Conservation (phyloP, 2,113 vertebrate species). For the Penelope pileata region DNA sequence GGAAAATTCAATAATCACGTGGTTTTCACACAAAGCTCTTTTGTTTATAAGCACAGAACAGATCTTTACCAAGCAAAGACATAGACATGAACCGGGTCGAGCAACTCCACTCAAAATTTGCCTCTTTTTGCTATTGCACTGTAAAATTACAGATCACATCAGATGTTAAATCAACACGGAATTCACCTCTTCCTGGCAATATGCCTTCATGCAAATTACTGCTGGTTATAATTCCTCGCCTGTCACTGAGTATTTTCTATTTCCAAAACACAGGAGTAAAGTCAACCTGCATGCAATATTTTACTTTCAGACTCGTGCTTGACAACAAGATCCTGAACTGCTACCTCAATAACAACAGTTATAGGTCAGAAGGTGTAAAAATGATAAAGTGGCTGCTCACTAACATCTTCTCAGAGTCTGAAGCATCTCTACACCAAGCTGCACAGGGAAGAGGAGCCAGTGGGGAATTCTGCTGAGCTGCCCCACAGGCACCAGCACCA, state of each 20-base stretch:
- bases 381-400: not conserved
- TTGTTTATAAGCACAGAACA: not conserved
- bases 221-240: constrained; percentile 9
- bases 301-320: not conserved
- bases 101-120: not conserved
- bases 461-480: not conserved
- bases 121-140: not conserved
- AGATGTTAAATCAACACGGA: not conserved
- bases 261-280: not conserved
- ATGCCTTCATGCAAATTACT: constrained; percentile 6
- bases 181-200: constrained; percentile 29
- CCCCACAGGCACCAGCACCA: not conserved
- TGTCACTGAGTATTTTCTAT: not conserved
- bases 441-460: not conserved
- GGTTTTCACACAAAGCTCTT: not conserved
- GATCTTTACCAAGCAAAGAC: not conserved
- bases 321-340: not conserved
- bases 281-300: not conserved
- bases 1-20: not conserved
- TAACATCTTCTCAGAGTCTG: not conserved
- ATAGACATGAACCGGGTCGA: not conserved
- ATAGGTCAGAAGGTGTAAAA: not conserved
- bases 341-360: not conserved
- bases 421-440: not conserved
- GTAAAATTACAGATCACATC: constrained; percentile 36